phyloP scores from a whole-genome alignment of 2,113 vertebrate genomes.

The Mesitornis unicolor region DNA sequence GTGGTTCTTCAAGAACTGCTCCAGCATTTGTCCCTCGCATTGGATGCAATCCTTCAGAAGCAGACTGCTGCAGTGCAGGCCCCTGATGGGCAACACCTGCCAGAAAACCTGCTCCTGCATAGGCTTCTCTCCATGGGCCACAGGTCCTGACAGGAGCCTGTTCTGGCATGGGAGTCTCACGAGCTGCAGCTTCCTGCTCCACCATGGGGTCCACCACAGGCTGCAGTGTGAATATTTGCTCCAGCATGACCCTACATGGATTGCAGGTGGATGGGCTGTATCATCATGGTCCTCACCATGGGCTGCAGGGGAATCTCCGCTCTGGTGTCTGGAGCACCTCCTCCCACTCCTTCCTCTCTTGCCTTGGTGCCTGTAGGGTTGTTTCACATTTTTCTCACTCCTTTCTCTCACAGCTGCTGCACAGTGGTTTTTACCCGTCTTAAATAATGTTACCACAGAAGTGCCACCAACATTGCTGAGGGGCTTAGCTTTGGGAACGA shows the following conservation, averaged over 20 bases:
- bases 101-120: neutral
- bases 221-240: neutral
- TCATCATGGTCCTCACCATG: neutral
- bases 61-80: neutral
- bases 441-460: neutral
- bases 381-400: neutral
- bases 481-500: neutral
- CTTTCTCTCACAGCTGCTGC: neutral
- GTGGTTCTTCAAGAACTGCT: neutral
- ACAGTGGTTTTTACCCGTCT: neutral
- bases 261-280: neutral
- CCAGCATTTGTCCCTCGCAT: neutral
- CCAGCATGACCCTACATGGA: neutral
- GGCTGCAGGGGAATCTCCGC: neutral
- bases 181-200: no score
- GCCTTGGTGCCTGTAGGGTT: neutral
- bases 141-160: no score
- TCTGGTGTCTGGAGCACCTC: accelerated
- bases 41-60: neutral
- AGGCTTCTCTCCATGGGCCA: neutral
- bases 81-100: neutral
- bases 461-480: accelerated
- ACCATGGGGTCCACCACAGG: accelerated
- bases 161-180: no score
- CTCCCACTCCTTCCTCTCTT: neutral